Evolutionary conservation across 2,797 vertebrate species (phyloP), one percentile per base, ranked within the genome.

Genomic region (Sebastes matsubarae): DNA sequence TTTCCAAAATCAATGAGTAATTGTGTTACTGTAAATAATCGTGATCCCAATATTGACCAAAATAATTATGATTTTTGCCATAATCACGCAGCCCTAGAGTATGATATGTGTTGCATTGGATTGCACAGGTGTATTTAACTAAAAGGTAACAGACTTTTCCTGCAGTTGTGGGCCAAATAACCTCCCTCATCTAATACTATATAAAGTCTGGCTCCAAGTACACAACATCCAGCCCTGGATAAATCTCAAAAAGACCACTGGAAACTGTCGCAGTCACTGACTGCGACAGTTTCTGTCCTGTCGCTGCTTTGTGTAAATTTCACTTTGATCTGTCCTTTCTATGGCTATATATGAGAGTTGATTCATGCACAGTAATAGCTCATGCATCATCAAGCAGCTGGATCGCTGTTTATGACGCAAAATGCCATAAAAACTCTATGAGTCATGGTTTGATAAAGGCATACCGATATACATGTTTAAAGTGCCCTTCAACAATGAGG

Each of bases 171-270:
- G 67, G 60, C 42, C 67, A 36, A 65, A 11, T 50, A 78, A 13
- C 69, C 63, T 30, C 42, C 27, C 55, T 70, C 55, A 64, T 77
- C 66, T 5, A 32, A 60, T 22, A 67, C 50, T 46, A 86, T 69
- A 57, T 61, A 66, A 73, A 63, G 72, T 63, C 80, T 76, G 80
- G 61, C 79, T 85, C 46, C 54, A 70, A 75, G 69, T 63, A 54
- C 20, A 76, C 58, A 69, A 77, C 34, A 66, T 57, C 32, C 46
- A 24, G 73, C 54, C 72, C 50, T 25, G 68, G 68, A 80, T 18
- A 76, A 76, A 87, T 79, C 65, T 80, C 24, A 57, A 25, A 77
- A 2, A 14, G 22, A 5, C 54, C 61, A 13, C 24, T 29, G 18
- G 34, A 85, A 86, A 64, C 38, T 38, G 42, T 46, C 61, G 32